A percentile compares a stretch with the other conserved stretches of the same genome.
Conservation (phyloP, 2,888 invertebrate species). For the Xylocampa areola region DNA sequence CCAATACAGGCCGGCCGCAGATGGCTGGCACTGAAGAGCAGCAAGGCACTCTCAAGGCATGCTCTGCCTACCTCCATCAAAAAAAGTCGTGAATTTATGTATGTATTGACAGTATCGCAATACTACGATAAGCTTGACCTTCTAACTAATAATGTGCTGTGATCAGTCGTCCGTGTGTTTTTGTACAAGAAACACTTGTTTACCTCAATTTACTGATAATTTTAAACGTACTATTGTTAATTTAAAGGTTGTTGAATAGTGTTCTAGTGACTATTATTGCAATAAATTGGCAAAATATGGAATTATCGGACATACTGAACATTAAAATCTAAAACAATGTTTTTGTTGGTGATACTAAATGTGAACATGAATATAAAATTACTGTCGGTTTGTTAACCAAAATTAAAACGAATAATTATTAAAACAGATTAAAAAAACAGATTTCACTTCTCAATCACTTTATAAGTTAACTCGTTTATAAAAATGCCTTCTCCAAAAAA, state of each 20-base stretch:
- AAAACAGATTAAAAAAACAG: background rate
- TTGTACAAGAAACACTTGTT: constrained; percentile 22
- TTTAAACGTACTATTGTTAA: constrained; percentile 17
- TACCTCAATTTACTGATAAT: constrained; percentile 3
- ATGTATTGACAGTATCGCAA: constrained; percentile 25
- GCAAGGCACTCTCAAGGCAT: background rate
- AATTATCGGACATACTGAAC: too few species aligned
- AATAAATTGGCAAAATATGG: too few species aligned
- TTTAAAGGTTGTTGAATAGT: background rate
- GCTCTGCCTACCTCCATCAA: background rate
- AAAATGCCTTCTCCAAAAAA: constrained; percentile 38
- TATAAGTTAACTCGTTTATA: background rate
- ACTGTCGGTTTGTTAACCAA: too few species aligned
- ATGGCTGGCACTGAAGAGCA: too few species aligned
- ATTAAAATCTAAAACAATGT: too few species aligned
- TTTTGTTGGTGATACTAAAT: too few species aligned
- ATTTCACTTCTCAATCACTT: background rate
- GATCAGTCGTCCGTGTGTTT: constrained; percentile 30
- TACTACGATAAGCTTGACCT: constrained; percentile 45
- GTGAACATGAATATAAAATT: too few species aligned
- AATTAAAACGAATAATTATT: background rate
- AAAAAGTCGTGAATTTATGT: constrained; percentile 3
- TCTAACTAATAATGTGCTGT: constrained; percentile 12
- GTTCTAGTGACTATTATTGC: constrained; percentile 1
- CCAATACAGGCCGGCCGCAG: too few species aligned